Evolutionary conservation across 2,888 invertebrate genomes (phyloP), one percentile per base, ranked within the genome.

Genomic region (Lasioglossum morio): DNA sequence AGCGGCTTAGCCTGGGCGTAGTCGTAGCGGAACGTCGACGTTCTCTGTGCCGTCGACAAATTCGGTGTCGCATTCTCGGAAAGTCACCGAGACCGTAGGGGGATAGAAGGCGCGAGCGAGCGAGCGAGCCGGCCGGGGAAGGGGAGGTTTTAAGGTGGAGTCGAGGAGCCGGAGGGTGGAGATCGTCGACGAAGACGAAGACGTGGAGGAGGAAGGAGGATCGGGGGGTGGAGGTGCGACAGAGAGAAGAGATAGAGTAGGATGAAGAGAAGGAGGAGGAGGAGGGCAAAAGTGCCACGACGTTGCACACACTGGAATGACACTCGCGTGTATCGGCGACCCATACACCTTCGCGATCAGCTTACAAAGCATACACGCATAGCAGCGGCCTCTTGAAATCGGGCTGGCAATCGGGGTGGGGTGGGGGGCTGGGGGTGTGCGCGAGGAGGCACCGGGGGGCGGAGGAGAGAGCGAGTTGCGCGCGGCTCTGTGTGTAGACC

Each of bases 401-500:
- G 30, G 43, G 43, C n/a, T 80, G 43, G 69, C 77, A 85, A 85
- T 82, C 83, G 66, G 77, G 75, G 70, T 40, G 63, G 69, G 57
- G 72, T 82, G 76, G 72, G 27, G 57, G 60, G 46, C 30, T 34
- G 53, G 66, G 60, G 60, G 77, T 30, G 40, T 57, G 23, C 30
- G 81, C 82, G 87, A 72, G 80, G 79, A 80, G 85, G 48, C 66
- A 77, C 12, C 79, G 48, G 79, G 86, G 81, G 30, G 63, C 63
- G 63, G 75, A 57, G 73, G 46, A 46, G 46, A n/a, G 66, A 34
- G 66, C 57, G 72, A 73, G 88, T 83, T 86, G 88, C 81, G 88
- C 92, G 89, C 87, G 91, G 90, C 90, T 63, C 63, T 92, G 91
- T 93, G 94, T 93, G 94, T 94, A 93, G 92, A 94, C 92, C 92